Evolutionary conservation across 2,888 invertebrate species (phyloP), one percentile per base, ranked within the genome.

Genomic region (Oscheius sp.): DNA sequence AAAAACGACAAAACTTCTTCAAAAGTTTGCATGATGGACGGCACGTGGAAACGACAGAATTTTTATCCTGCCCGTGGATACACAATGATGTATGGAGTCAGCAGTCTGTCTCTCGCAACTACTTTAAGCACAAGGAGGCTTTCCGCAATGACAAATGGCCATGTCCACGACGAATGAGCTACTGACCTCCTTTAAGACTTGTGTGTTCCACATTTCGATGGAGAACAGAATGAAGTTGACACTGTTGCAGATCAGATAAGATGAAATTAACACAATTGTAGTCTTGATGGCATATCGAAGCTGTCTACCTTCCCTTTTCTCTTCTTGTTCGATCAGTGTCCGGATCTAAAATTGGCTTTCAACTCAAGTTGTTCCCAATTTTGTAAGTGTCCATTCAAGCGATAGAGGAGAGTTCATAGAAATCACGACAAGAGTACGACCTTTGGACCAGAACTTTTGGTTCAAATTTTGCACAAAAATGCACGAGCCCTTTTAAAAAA

Each of bases 181-280:
- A 48, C 63, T 50, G 29, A 63, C 63, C 63, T 63, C 29, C 21
- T 32, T 63, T 7, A 63, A 21, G 2, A 63, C 63, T 47, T 63
- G 42, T 13, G 63, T 57, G 32, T 68, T 57, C 74, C 82, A 84
- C 53, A 76, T 82, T 57, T 85, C 85, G 53, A 82, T 58, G 21
- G 70, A 70, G 75, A 82, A 84, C 9, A 83, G 75, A 7, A 80
- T 58, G 68, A 85, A 83, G 62, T 85, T 82, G 51, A 82, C 70
- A 33, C 80, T 76, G 66, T 84, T 85, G 57, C 85, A 85, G 3
- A 79, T 78, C 33, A 85, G 83, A 75, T 85, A 85, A 1, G 82
- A 80, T 0, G 80, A 74, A 35, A 85, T 80, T n/a, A 85, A 79
- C 7, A 82, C 82, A 3, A 79, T 80, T 2, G 84, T 84, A 0